Conservation (phyloP, 1,140 invertebrate genomes). For the Drosophila pandora region DNA sequence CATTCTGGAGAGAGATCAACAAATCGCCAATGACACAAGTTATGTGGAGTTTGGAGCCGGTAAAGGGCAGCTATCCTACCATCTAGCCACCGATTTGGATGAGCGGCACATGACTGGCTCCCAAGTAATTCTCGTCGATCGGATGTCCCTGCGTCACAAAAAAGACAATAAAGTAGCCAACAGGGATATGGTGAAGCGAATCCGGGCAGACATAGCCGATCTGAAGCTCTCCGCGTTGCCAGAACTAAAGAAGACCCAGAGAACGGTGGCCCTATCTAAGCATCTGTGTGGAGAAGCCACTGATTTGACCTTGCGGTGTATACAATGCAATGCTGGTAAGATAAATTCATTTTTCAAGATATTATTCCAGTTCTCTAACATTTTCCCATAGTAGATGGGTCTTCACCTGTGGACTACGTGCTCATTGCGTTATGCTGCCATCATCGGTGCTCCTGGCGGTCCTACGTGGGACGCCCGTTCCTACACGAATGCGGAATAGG, state of each 20-base stretch:
- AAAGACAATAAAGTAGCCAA: constrained; percentile 88
- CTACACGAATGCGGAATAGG: constrained; percentile 86
- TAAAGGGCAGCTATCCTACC: constrained; percentile 91
- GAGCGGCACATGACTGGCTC: constrained; percentile 77
- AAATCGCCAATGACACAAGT: constrained; percentile 86
- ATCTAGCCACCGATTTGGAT: constrained; percentile 87
- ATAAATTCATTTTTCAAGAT: background rate
- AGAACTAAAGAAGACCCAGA: constrained; percentile 83
- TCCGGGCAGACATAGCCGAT: constrained; percentile 90
- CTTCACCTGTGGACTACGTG: constrained; percentile 85
- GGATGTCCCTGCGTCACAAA: constrained; percentile 91
- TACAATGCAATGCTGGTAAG: constrained; percentile 45
- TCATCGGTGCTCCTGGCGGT: constrained; percentile 90
- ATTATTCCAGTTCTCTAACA: background rate
- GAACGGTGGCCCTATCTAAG: constrained; percentile 91
- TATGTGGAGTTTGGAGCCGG: constrained; percentile 95
- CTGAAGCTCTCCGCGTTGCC: constrained; percentile 87
- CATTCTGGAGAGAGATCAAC: constrained; percentile 85
- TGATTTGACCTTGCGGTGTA: constrained; percentile 89
- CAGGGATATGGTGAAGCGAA: constrained; percentile 85
- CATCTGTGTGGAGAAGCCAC: constrained; percentile 94
- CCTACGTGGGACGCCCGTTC: constrained; percentile 88
- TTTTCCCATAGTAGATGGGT: constrained; percentile 4
- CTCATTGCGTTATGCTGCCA: constrained; percentile 94
- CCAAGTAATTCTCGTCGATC: constrained; percentile 90